Conservation (phyloP, 2,113 vertebrate genomes). For the Herpetotheres cachinnans region DNA sequence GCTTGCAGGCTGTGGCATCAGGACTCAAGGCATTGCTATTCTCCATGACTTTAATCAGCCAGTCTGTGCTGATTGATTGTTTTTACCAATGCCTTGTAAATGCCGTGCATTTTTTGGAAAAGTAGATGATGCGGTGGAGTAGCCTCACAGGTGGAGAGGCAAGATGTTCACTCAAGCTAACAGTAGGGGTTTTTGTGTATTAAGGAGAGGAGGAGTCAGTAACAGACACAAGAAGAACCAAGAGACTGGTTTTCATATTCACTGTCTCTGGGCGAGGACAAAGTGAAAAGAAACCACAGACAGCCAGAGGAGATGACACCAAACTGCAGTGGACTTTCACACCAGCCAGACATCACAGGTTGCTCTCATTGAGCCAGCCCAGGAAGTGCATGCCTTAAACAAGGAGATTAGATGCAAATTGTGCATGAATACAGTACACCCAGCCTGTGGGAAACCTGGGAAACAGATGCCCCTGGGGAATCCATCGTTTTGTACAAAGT, state of each 20-base stretch:
- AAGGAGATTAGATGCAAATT: neutral
- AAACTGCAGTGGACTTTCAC: neutral
- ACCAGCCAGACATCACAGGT: rapidly evolving
- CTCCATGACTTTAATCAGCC: neutral
- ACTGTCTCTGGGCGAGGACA: neutral
- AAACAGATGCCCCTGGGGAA: neutral
- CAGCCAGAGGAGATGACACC: neutral
- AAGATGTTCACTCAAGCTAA: neutral
- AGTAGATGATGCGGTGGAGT: neutral
- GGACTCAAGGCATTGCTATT: neutral
- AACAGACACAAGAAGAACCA: neutral
- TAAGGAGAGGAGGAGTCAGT: neutral
- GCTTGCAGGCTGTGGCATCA: neutral
- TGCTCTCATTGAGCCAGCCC: neutral
- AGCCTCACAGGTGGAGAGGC: neutral
- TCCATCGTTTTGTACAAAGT: rapidly evolving
- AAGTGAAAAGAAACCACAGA: neutral
- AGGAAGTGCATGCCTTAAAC: neutral
- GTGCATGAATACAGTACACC: neutral
- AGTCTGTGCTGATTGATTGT: neutral
- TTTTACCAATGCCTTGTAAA: neutral
- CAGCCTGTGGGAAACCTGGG: neutral
- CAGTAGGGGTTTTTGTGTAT: neutral
- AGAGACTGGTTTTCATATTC: neutral
- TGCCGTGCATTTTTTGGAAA: neutral